Evolutionary conservation across 2,888 invertebrate genomes (phyloP), one percentile per base, ranked within the genome.

Genomic region (Ennomos quercinarius): DNA sequence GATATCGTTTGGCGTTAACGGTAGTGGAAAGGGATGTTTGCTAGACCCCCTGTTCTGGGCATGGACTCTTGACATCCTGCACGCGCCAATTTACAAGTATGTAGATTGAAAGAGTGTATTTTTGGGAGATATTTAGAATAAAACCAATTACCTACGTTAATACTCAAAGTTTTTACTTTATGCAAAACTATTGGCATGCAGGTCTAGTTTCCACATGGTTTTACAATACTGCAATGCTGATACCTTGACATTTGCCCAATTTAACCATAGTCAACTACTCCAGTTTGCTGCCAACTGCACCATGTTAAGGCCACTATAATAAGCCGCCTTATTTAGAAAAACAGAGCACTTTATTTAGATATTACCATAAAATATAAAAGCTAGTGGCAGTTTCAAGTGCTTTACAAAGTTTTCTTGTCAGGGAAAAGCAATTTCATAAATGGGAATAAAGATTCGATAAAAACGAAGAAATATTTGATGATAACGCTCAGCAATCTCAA

Each of bases 161-260:
- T 2, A 17, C 17, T 17, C 1, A 17, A 17, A 17, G 17, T 2
- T 17, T 17, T 6, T 27, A 27, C 27, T 27, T 27, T 27, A 27
- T 6, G 6, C 27, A 4, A 27, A 27, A 6, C 6, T 6, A 6
- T 27, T 27, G 27, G 27, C 27, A 1, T 27, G 27, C 27, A 27
- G 27, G 27, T 27, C 35, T 44, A 35, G 44, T 44, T 9, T 35
- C 37, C 37, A 4, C 27, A 27, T 52, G 49, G 55, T 27, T 44
- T 44, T 2, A 10, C 8, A 3, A n/a, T 11, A 17, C 68, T 66
- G 68, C 68, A 68, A 46, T 68, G 68, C 63, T 57, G 68, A 52
- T 61, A 64, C 66, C 66, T 66, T 68, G 68, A 66, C 66, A 66
- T 68, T 68, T 64, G 36, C 51, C 48, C 27, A 49, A 55, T 61